These are phyloP conservation scores for Myrmecobius fasciatus DNA, from an alignment of 2,113 vertebrate genomes.

Conservation along the genomic window DNA sequence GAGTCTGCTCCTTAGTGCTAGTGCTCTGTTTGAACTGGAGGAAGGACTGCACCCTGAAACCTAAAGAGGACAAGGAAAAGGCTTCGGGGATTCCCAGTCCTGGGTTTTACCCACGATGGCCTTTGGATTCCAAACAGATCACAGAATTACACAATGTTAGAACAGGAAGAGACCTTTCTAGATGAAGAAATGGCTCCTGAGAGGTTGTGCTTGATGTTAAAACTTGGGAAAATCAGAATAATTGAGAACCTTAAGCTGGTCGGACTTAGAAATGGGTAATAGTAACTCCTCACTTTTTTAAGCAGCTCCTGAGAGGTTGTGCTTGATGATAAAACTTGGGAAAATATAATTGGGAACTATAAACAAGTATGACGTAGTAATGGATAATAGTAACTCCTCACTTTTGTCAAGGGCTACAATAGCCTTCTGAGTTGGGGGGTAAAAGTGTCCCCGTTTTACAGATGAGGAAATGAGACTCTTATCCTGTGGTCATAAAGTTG, in stretches of 20 bases:
- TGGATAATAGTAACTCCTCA: neutral
- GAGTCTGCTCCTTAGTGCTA: neutral
- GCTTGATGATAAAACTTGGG: neutral
- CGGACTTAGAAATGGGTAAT: neutral
- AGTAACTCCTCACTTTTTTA: neutral
- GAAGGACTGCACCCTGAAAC: neutral
- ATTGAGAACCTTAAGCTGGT: neutral
- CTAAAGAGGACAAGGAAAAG: accelerated
- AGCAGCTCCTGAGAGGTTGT: neutral
- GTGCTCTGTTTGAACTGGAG: neutral
- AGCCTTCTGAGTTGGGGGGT: neutral
- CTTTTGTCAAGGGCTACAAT: neutral
- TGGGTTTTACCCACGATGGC: neutral
- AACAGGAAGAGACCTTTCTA: neutral
- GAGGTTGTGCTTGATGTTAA: neutral
- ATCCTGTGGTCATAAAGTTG: neutral
- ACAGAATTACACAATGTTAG: neutral
- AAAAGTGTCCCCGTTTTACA: neutral
- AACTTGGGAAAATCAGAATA: neutral
- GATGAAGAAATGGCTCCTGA: neutral
- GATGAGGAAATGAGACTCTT: neutral
- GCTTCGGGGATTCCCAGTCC: neutral
- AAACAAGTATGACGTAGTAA: neutral
- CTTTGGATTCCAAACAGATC: neutral
- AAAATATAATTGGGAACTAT: neutral